Evolutionary conservation across 2,888 invertebrate species (phyloP).

Genomic region (Nomada ruficornis): DNA sequence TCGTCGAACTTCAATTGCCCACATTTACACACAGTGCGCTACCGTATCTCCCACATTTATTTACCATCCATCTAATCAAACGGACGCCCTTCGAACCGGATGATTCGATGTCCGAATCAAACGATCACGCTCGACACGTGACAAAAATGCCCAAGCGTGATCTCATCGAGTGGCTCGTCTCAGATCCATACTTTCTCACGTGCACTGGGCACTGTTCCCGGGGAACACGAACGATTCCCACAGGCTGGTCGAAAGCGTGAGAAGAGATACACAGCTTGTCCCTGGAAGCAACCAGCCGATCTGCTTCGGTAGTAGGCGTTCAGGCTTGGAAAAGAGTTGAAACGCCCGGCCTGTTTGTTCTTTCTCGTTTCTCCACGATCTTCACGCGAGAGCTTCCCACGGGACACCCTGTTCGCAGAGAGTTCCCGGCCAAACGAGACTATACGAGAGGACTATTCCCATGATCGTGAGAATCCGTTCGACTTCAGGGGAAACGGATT

Average conservation of each 20-base stretch:
- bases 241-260: conserved; percentile 72
- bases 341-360: conserved; percentile 5
- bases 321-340: conserved; percentile 74
- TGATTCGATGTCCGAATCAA: conserved; percentile 17
- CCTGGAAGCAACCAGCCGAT: conserved; percentile 73
- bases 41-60: no score
- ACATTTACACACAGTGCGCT: no score
- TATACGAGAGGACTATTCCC: conserved; percentile 27
- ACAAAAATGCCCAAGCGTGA: conserved; percentile 26
- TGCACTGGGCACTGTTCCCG: conserved; percentile 32
- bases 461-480: conserved; percentile 80
- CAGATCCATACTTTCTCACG: conserved; percentile 56
- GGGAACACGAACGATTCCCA: conserved; percentile 65
- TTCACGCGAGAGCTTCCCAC: conserved; percentile 64
- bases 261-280: conserved; percentile 61
- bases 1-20: no score
- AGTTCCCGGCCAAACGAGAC: conserved; percentile 23
- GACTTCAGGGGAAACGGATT: conserved; percentile 82
- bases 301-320: conserved; percentile 78
- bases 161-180: conserved; percentile 30
- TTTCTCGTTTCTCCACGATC: conserved; percentile 10
- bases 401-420: conserved; percentile 63
- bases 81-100: conserved; percentile 10
- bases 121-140: conserved; percentile 37
- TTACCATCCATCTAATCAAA: background rate